Conservation (phyloP, 2,113 vertebrate genomes). For the Poicephalus meyeri region DNA sequence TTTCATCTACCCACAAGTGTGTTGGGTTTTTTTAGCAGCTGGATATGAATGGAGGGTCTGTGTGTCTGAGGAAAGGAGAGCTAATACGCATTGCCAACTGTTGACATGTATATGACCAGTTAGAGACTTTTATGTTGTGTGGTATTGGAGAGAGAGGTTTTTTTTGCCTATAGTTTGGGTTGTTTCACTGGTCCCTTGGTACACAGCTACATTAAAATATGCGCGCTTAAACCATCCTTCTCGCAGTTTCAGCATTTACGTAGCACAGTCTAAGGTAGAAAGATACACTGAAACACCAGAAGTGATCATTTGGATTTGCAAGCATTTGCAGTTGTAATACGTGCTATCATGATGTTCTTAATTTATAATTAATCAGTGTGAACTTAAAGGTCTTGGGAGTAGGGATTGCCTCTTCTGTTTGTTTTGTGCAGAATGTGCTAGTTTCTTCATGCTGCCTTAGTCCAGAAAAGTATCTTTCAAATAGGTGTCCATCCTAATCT, state of each 20-base stretch:
- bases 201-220: neutral
- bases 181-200: neutral
- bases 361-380: neutral
- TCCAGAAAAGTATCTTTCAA: neutral
- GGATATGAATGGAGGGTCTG: neutral
- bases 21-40: neutral
- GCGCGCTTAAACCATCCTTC: neutral
- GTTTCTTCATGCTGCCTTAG: neutral
- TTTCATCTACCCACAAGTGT: neutral
- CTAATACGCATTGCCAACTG: fast-evolving
- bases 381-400: neutral
- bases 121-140: neutral
- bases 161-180: neutral
- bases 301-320: neutral
- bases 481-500: neutral
- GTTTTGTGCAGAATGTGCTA: neutral
- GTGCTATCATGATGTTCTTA: neutral
- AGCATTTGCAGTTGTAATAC: neutral
- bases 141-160: neutral
- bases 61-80: neutral
- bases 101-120: neutral
- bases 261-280: neutral
- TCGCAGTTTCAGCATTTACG: neutral
- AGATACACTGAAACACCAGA: neutral
- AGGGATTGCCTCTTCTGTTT: neutral